Evolutionary conservation across 2,113 vertebrate genomes (phyloP).

Genomic region (Daubentonia madagascariensis): DNA sequence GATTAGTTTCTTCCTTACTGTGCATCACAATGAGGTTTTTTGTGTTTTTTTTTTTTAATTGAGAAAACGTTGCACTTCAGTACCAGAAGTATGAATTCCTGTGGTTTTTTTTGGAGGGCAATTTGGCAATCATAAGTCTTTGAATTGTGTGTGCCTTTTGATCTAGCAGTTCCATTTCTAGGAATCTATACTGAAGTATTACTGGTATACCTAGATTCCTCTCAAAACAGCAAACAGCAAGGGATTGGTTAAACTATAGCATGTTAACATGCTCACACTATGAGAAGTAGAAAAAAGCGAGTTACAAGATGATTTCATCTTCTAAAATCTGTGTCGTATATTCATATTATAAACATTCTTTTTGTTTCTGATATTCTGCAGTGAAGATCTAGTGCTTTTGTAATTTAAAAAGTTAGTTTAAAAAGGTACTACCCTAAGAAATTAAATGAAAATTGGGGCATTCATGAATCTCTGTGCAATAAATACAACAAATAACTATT

Average conservation of each 20-base stretch:
- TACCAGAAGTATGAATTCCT: neutral
- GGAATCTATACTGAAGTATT: neutral
- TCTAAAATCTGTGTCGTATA: neutral
- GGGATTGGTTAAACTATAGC: neutral
- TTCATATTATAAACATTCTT: neutral
- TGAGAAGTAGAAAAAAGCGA: neutral
- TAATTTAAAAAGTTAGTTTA: conserved; percentile 25
- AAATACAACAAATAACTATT: conserved; percentile 22
- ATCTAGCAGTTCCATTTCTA: conserved; percentile 28
- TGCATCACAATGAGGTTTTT: neutral
- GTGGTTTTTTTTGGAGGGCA: neutral
- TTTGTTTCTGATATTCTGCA: conserved; percentile 31
- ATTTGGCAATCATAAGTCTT: conserved; percentile 7
- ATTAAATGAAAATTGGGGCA: conserved; percentile 22
- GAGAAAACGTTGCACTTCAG: neutral
- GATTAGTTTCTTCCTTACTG: neutral
- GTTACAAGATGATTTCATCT: conserved; percentile 28
- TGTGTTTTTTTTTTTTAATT: neutral
- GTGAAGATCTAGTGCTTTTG: conserved; percentile 32
- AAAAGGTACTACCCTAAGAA: neutral
- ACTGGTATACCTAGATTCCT: neutral
- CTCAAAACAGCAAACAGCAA: neutral
- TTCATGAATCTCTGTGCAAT: neutral
- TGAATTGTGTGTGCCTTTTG: neutral
- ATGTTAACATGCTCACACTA: neutral